A percentile compares a stretch with the other conserved stretches of the same genome.
These are phyloP conservation scores for Nemopilema nomurai DNA, from an alignment of 30 jellyfish, hydroid and myxozoan genomes.

Conservation along the genomic window DNA sequence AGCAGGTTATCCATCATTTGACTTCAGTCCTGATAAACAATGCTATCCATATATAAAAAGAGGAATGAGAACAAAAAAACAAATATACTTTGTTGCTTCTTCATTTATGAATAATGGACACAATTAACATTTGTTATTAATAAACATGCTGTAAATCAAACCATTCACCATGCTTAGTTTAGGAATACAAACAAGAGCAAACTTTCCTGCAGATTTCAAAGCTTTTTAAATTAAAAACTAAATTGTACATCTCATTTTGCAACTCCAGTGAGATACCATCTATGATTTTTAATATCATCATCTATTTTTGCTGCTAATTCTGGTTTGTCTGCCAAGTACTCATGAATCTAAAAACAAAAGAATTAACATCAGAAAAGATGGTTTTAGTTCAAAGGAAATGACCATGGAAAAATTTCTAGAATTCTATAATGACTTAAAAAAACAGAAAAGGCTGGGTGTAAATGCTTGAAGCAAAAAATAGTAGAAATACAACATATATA, in stretches of 20 bases:
- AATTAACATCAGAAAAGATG: too few species aligned
- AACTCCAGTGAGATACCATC: constrained; percentile 46
- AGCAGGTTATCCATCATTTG: too few species aligned
- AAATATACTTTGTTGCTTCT: not conserved
- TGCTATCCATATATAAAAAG: too few species aligned
- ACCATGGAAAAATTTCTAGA: too few species aligned
- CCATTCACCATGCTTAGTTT: not conserved
- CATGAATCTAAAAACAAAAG: constrained; percentile 42
- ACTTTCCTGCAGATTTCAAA: not conserved
- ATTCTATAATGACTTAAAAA: too few species aligned
- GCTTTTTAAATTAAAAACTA: not conserved
- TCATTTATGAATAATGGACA: not conserved
- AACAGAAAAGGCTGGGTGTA: not conserved
- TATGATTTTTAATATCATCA: constrained; percentile 61
- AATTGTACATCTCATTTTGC: not conserved
- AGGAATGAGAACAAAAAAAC: not conserved
- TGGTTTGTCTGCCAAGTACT: constrained; percentile 61
- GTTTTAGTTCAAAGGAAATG: too few species aligned
- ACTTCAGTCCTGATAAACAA: too few species aligned
- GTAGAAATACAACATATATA: too few species aligned
- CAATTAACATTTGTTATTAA: not conserved
- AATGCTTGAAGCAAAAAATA: not conserved
- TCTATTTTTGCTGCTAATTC: constrained; percentile 43
- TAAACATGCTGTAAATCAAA: not conserved
- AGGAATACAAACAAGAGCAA: not conserved